Conservation (phyloP, 2,113 vertebrate genomes). For the Aleadryas rufinucha region DNA sequence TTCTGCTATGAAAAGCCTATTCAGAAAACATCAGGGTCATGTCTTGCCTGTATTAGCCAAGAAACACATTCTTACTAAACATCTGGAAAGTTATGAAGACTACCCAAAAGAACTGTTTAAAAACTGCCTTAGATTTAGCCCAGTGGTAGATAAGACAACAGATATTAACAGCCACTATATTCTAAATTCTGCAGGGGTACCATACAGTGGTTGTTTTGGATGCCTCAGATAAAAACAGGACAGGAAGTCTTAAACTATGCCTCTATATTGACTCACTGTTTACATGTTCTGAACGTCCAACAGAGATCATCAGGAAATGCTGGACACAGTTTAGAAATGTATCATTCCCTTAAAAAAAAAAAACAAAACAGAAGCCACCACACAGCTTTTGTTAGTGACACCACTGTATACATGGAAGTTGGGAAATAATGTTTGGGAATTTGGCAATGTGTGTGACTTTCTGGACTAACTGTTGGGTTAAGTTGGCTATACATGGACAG, state of each 20-base stretch:
- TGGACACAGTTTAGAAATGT: background rate
- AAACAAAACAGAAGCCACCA: background rate
- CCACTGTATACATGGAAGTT: background rate
- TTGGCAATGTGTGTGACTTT: accelerated
- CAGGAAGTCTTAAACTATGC: background rate
- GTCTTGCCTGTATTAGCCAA: background rate
- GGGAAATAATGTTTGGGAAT: background rate
- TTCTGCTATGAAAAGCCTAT: background rate
- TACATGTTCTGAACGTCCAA: background rate
- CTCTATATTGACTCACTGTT: background rate
- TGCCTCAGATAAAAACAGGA: background rate
- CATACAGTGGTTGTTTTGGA: background rate
- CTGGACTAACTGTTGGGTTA: background rate
- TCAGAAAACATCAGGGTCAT: background rate
- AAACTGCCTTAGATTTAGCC: background rate
- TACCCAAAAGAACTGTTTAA: background rate
- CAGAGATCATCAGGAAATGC: background rate
- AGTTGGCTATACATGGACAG: background rate
- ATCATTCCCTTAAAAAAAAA: background rate
- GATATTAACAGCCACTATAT: background rate
- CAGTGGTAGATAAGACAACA: background rate
- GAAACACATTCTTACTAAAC: background rate
- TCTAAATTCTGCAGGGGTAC: background rate
- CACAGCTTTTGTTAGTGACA: background rate
- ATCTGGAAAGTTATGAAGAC: background rate